A percentile compares a stretch with the other conserved stretches of the same genome.
Evolutionary conservation across 2,888 invertebrate species (phyloP).

Genomic region (Idaea biselata): DNA sequence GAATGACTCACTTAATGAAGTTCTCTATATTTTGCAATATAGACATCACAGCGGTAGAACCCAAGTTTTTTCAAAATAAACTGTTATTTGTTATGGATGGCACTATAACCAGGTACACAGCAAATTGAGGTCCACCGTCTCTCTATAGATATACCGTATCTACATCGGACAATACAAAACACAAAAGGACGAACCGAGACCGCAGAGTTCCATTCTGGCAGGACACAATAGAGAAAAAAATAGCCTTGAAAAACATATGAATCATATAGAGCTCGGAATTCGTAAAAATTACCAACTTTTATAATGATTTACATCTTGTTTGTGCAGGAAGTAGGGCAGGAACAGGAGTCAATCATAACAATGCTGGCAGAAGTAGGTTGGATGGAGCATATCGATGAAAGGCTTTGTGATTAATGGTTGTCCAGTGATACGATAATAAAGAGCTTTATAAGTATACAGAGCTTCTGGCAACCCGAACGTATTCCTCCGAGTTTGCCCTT

Average conservation of each 20-base stretch:
- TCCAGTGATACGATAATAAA: slow-evolving; percentile 62
- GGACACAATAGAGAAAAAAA: slow-evolving; percentile 27
- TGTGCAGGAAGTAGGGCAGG: slow-evolving; percentile 43
- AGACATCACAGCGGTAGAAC: background rate
- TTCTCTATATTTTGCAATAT: background rate
- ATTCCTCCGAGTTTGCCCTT: slow-evolving; percentile 51
- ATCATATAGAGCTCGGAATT: slow-evolving; percentile 21
- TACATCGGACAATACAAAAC: slow-evolving; percentile 13
- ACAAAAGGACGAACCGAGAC: slow-evolving; percentile 20
- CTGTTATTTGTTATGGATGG: background rate
- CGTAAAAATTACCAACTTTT: slow-evolving; percentile 23
- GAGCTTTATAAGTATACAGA: slow-evolving; percentile 42
- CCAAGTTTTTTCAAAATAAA: background rate
- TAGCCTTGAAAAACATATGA: slow-evolving; percentile 24
- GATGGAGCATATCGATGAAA: slow-evolving; percentile 49
- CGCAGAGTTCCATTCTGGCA: slow-evolving; percentile 24
- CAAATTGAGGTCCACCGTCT: slow-evolving; percentile 15
- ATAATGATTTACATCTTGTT: slow-evolving; percentile 50
- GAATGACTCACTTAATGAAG: background rate
- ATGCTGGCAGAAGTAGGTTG: slow-evolving; percentile 46
- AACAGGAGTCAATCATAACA: slow-evolving; percentile 41
- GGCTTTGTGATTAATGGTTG: slow-evolving; percentile 58
- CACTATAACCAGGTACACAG: slow-evolving; percentile 6
- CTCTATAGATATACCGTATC: slow-evolving; percentile 10
- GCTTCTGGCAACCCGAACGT: slow-evolving; percentile 41